Evolutionary conservation across 2,797 vertebrate species (phyloP).

Genomic region (Myiotriccus ornatus): DNA sequence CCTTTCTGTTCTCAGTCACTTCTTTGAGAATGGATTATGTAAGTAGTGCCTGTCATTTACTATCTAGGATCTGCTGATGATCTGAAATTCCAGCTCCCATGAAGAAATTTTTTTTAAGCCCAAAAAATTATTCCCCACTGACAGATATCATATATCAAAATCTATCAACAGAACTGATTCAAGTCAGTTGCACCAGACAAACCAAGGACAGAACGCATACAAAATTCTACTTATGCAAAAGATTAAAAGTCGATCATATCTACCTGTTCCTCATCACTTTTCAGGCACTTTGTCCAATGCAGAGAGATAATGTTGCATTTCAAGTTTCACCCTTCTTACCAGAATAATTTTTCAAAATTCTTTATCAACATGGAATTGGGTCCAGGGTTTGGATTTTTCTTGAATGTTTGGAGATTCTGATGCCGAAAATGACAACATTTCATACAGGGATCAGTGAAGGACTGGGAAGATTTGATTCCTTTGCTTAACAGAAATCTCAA

Average conservation of each 20-base stretch:
- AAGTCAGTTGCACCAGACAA: not conserved
- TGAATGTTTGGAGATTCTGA: not conserved
- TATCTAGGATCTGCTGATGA: not conserved
- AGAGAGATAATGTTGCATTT: not conserved
- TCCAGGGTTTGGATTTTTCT: not conserved
- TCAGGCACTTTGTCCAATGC: not conserved
- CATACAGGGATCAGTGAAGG: not conserved
- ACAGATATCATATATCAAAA: not conserved
- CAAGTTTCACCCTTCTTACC: not conserved
- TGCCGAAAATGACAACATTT: not conserved
- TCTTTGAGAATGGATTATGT: not conserved
- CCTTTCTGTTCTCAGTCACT: not conserved
- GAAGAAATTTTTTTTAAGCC: not conserved
- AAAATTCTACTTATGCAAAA: not conserved
- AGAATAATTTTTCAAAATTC: not conserved
- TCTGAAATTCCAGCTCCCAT: not conserved
- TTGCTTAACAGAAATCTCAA: not conserved
- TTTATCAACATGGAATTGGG: not conserved
- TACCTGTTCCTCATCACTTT: not conserved
- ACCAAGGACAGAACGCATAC: fast-evolving
- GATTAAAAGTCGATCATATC: not conserved
- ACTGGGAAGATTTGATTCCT: not conserved
- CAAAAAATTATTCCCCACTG: not conserved
- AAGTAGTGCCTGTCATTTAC: not conserved
- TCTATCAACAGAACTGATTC: not conserved